Evolutionary conservation across 2,888 invertebrate genomes (phyloP), one percentile per base, ranked within the genome.

Genomic region (Doris montereyensis): DNA sequence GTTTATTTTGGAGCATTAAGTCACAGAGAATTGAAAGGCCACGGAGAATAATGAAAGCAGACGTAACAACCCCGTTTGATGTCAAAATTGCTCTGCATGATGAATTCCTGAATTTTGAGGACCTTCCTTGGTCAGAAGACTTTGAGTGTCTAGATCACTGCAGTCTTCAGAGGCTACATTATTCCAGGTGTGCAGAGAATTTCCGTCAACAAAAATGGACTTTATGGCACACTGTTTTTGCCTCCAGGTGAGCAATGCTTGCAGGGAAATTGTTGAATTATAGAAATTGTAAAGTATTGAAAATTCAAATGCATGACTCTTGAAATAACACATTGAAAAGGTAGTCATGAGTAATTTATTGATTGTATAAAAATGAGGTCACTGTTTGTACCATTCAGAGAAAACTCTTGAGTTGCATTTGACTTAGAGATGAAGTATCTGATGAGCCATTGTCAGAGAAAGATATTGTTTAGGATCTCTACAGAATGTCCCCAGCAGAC

Each of bases 1-100:
- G 88, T 10, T 81, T 89, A 28, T 84, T 89, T 58, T 88, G 88
- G 86, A 85, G 85, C 71, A 73, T 87, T 79, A 79, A 75, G 5
- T 77, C 82, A 30, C 80, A 75, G 5, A 80, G 80, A 8, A 79
- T 81, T 21, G 75, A 77, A 0, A 35, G 68, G 5, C 84, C 83
- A 10, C 58, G 80, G 2, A 79, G 87, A 26, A 73, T 88, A 26
- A 71, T 84, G 26, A 85, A 86, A 67, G 82, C 80, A 72, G 86
- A 88, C 70, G 87, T 87, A 10, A 82, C 83, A 1, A 67, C 75
- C 17, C 87, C 88, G 0, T 80, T 84, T 30, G 60, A 62, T 0
- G 78, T 85, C 21, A 78, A 71, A n/a, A 30, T 89, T 13, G 70
- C 81, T n/a, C 81, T 87, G 17, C 67, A 82, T 30, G 77, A 74